Evolutionary conservation across 2,113 vertebrate genomes (phyloP).

Genomic region (Syngnathoides biaculeatus): DNA sequence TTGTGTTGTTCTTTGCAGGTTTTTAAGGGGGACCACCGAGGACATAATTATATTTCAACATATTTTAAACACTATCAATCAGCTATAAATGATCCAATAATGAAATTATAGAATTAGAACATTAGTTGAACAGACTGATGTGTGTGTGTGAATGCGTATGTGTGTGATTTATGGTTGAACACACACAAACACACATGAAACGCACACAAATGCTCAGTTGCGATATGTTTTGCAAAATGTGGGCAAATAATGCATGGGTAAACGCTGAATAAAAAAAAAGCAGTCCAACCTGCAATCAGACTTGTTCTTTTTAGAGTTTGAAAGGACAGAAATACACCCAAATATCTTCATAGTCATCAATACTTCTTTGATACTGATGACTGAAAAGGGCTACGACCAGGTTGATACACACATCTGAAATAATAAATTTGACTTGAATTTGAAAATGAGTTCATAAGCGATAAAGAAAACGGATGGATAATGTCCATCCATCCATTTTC

Average conservation of each 20-base stretch:
- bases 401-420: too few species aligned
- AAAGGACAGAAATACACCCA: neutral
- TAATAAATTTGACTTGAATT: too few species aligned
- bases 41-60: slow-evolving; percentile 30
- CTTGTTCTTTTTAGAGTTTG: slow-evolving; percentile 39
- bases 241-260: slow-evolving; percentile 36
- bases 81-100: slow-evolving; percentile 12
- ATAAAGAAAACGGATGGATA: too few species aligned
- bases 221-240: slow-evolving; percentile 28
- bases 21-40: slow-evolving; percentile 19
- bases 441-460: too few species aligned
- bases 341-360: neutral
- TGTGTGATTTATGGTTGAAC: neutral
- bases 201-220: slow-evolving; percentile 8
- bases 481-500: too few species aligned
- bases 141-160: slow-evolving; percentile 6
- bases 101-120: neutral
- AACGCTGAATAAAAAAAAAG: slow-evolving; percentile 49
- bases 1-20: slow-evolving; percentile 71
- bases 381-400: too few species aligned
- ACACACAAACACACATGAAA: slow-evolving; percentile 10
- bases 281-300: slow-evolving; percentile 48
- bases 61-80: slow-evolving; percentile 10
- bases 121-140: slow-evolving; percentile 5
- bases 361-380: neutral